Percentiles rank a stretch among this genome's conserved stretches.
phyloP scores from a whole-genome alignment of 1,140 invertebrate genomes.

The Wasmannia auropunctata region DNA sequence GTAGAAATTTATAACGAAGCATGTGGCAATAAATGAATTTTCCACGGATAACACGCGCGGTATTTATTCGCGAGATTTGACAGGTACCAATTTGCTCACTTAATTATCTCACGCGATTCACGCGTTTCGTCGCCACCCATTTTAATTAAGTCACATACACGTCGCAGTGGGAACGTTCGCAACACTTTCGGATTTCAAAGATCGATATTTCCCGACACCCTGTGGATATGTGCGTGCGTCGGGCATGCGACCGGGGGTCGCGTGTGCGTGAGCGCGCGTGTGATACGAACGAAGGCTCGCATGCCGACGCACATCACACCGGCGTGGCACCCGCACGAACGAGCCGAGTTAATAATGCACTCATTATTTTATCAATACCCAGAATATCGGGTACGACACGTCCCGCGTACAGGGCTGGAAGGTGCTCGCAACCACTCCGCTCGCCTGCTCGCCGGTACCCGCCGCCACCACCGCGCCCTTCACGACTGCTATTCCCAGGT shows the following conservation, averaged over 20 bases:
- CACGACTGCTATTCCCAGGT: slow-evolving; percentile 62
- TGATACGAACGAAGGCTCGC: slow-evolving; percentile 68
- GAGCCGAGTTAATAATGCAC: slow-evolving; percentile 79
- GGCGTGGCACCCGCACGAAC: slow-evolving; percentile 46
- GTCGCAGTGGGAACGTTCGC: background rate
- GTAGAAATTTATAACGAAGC: background rate
- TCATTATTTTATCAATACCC: slow-evolving; percentile 81
- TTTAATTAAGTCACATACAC: slow-evolving; percentile 57
- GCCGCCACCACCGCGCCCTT: slow-evolving; percentile 58
- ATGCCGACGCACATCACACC: slow-evolving; percentile 76
- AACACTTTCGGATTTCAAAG: slow-evolving; percentile 48
- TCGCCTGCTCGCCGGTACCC: slow-evolving; percentile 55
- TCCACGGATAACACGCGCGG: background rate
- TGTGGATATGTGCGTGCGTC: slow-evolving; percentile 2
- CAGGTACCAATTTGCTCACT: background rate
- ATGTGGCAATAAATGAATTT: background rate
- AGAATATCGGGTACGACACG: slow-evolving; percentile 74
- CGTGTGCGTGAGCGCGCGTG: slow-evolving; percentile 53
- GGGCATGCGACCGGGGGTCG: slow-evolving; percentile 2
- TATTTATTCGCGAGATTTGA: slow-evolving; percentile 19
- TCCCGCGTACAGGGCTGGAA: slow-evolving; percentile 46
- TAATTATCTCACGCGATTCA: slow-evolving; percentile 36
- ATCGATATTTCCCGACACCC: slow-evolving; percentile 59
- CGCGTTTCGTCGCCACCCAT: slow-evolving; percentile 31
- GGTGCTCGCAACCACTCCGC: slow-evolving; percentile 50